These are phyloP conservation scores for Anolis apletophallus DNA, from an alignment of 2,797 vertebrate genomes.

Conservation along the genomic window DNA sequence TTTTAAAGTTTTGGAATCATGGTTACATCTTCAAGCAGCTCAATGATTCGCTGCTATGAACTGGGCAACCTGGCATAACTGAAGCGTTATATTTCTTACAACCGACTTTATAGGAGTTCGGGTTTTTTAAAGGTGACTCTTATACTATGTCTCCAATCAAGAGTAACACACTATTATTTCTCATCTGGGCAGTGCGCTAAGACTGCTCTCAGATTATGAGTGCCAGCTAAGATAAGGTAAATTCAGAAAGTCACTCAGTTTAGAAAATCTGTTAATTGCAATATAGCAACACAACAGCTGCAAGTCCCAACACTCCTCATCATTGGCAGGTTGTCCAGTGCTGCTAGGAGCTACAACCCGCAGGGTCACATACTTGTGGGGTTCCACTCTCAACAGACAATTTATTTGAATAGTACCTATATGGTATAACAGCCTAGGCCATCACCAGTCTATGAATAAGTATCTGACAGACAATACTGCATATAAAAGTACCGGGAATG, in stretches of 20 bases:
- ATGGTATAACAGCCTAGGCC: background rate
- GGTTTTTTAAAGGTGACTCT: constrained; percentile 26
- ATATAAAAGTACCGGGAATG: too few species aligned
- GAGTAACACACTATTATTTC: constrained; percentile 27
- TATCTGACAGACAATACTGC: too few species aligned
- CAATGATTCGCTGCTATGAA: constrained; percentile 31
- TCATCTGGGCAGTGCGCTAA: background rate
- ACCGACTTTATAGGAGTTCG: background rate
- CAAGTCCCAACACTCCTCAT: too few species aligned
- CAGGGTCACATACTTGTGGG: background rate
- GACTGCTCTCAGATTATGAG: background rate
- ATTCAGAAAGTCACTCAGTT: background rate
- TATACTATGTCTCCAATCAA: constrained; percentile 25
- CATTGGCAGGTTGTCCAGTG: too few species aligned
- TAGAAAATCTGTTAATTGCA: background rate
- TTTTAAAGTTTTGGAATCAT: background rate
- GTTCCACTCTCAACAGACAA: background rate
- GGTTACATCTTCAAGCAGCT: constrained; percentile 19
- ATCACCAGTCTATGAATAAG: too few species aligned
- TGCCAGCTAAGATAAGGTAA: background rate
- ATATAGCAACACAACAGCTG: constrained; percentile 1
- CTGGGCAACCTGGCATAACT: background rate
- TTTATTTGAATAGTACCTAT: background rate
- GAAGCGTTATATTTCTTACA: constrained; percentile 10
- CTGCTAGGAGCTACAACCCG: too few species aligned